Base-by-base conservation (phyloP, 2,888 invertebrate genomes). In the Volucella zonaria region DNA sequence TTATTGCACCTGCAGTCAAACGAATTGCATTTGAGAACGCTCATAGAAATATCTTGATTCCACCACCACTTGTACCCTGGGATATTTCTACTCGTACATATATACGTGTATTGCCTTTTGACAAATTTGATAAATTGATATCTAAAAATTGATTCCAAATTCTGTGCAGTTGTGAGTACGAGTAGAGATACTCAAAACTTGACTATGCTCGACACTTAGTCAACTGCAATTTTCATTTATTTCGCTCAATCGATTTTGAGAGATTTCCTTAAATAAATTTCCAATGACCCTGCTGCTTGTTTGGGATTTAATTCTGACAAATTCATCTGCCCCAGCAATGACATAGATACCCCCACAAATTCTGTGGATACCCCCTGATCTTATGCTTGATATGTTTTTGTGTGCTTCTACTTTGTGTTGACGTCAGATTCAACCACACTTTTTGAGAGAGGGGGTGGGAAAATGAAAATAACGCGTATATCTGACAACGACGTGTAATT, bases 1-100 rank as follows among this genome's bases (percentile, higher is more conserved):
- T 80, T 83, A 76, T 80, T 83, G 83, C 83, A 83, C 83, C 83
- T 83, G 83, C 83, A 83, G 76, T 83, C 80, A 83, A 83, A 83
- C 67, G 75, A 56, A 80, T 83, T 80, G 75, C 70, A 54, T 54
- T 49, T 42, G 38, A 23, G 73, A 66, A 61, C 49, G 23, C 42
- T 45, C 76, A 66, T 45, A 58, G 56, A 81, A 62, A 70, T 58
- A 66, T 23, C 23, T 31, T 6, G 8, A 59, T 56, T n/a, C 14
- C 51, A 43, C 54, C 8, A 59, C 42, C 31, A n/a, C 58, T 14
- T 42, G 23, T 45, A 14, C 49, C 3, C 12, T 23, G 23, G 6
- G 31, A 6, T 31, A 31, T 1, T 23, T 23, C 2, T 23, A 1
- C 2, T 23, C 23, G 0, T 31, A 12, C 54, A 10, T 47, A 2